A percentile compares a stretch with the other conserved stretches of the same genome.
These are phyloP conservation scores for Apocrypta bakeri DNA, from an alignment of 1,140 invertebrate species.

Conservation along the genomic window DNA sequence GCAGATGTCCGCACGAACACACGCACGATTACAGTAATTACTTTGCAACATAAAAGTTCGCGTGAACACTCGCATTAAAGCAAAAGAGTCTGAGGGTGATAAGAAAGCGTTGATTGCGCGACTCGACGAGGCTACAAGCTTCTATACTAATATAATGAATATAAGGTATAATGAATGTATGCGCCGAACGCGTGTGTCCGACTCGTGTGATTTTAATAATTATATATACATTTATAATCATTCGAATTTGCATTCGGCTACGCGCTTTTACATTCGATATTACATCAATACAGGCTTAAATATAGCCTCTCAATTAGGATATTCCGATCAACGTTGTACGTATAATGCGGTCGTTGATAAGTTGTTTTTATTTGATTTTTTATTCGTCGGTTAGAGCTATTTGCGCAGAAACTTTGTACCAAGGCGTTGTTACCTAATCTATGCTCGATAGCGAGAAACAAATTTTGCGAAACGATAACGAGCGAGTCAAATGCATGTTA, in stretches of 20 bases:
- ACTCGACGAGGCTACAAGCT: not conserved
- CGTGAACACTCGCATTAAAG: conserved; percentile 57
- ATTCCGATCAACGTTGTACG: too few relatives aligned
- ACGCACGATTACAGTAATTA: conserved; percentile 39
- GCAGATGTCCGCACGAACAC: conserved; percentile 9
- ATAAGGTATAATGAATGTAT: not conserved
- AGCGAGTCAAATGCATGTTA: not conserved
- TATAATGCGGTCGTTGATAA: not conserved
- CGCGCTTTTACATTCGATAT: not conserved
- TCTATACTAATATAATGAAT: too few relatives aligned
- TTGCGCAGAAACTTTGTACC: not conserved
- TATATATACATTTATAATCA: not conserved
- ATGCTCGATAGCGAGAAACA: not conserved
- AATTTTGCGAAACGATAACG: not conserved
- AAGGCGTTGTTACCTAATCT: not conserved
- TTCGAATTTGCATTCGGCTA: not conserved
- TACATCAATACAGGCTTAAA: too few relatives aligned
- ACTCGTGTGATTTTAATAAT: not conserved
- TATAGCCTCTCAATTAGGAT: too few relatives aligned
- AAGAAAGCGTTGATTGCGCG: conserved; percentile 33
- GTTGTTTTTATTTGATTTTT: too few relatives aligned
- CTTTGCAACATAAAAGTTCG: conserved; percentile 49
- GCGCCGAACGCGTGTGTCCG: not conserved
- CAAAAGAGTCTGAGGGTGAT: conserved; percentile 26
- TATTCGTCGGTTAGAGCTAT: not conserved